phyloP scores from a whole-genome alignment of 2,888 invertebrate species.

The Parnassius smintheus region DNA sequence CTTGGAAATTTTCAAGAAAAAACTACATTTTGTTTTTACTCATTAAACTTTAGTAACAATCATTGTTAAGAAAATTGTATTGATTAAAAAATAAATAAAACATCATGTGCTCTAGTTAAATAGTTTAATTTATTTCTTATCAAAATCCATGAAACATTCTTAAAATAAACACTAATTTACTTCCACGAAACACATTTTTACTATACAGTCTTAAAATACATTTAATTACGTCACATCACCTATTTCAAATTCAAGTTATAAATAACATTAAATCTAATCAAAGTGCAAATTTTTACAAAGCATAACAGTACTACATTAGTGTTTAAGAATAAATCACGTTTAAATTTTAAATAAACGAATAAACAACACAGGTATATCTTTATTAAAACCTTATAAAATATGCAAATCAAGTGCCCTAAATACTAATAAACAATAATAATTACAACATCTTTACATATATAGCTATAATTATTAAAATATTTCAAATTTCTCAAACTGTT shows the following conservation, averaged over 20 bases:
- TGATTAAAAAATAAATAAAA: conserved; percentile 29
- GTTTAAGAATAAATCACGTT: conserved; percentile 5
- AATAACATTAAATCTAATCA: conserved; percentile 29
- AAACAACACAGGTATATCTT: conserved; percentile 24
- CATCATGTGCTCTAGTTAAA: conserved; percentile 35
- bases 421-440: conserved; percentile 47
- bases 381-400: conserved; percentile 29
- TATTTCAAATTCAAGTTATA: conserved; percentile 33
- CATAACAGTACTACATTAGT: conserved; percentile 33
- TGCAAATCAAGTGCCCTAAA: conserved; percentile 37
- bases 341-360: conserved; percentile 26
- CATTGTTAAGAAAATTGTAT: background rate
- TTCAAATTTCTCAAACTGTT: conserved; percentile 45
- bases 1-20: too few relatives aligned
- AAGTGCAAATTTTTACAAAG: conserved; percentile 33
- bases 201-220: conserved; percentile 42
- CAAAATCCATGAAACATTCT: conserved; percentile 40
- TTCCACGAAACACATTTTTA: conserved; percentile 35
- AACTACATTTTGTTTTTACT: background rate
- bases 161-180: conserved; percentile 39
- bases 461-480: conserved; percentile 37
- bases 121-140: conserved; percentile 35
- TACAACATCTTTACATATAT: conserved; percentile 44
- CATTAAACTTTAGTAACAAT: background rate
- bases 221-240: conserved; percentile 34